Percentiles rank a stretch among this genome's conserved stretches.
Evolutionary conservation across 2,888 invertebrate genomes (phyloP).

Genomic region (Cloeon dipterum): DNA sequence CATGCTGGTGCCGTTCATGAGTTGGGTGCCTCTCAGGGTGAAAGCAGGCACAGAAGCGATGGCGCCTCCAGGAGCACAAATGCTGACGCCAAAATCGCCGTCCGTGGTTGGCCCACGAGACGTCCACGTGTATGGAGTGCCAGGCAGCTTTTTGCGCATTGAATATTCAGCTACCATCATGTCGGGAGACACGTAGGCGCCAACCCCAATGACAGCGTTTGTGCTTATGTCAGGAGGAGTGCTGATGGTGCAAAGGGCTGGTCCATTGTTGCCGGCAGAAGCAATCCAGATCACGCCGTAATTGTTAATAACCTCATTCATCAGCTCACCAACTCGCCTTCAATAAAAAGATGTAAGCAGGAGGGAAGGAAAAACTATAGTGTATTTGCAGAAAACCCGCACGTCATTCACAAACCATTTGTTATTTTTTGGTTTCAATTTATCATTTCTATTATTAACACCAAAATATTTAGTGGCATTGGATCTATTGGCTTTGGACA

Average conservation of each 20-base stretch:
- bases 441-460: too few species aligned
- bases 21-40: conserved; percentile 50
- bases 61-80: conserved; percentile 89
- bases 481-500: too few species aligned
- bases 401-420: background rate
- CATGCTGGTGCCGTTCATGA: conserved; percentile 98
- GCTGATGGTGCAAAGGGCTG: conserved; percentile 79
- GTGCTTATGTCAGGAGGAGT: conserved; percentile 69
- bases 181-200: conserved; percentile 90
- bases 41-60: conserved; percentile 83
- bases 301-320: conserved; percentile 72
- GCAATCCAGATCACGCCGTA: conserved; percentile 83
- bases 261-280: conserved; percentile 83
- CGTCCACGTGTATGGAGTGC: conserved; percentile 78
- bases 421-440: too few species aligned
- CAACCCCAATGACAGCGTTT: conserved; percentile 70
- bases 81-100: conserved; percentile 67
- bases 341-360: too few species aligned
- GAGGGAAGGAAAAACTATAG: too few species aligned
- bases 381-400: background rate
- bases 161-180: conserved; percentile 96
- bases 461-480: too few species aligned
- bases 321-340: conserved; percentile 65
- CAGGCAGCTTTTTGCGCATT: conserved; percentile 56
- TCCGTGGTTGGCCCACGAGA: conserved; percentile 73